Evolutionary conservation across 1,140 invertebrate genomes (phyloP).

Genomic region (Physella acuta): DNA sequence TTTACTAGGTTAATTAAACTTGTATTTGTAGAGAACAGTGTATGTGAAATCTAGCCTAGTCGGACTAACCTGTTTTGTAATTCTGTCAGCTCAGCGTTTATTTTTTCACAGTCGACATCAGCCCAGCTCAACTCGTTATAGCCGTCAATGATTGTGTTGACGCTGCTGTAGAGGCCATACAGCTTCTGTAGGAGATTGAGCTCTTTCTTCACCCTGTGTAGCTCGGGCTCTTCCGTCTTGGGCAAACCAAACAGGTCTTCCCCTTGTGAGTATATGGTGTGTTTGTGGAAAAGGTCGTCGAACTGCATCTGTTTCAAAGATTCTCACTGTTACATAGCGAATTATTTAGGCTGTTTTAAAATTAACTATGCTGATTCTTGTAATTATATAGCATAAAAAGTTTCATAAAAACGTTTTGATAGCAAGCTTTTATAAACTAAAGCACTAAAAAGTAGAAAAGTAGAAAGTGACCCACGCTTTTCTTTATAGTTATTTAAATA

Average conservation of each 20-base stretch:
- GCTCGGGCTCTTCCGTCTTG: slow-evolving; percentile 84
- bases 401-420: too few relatives aligned
- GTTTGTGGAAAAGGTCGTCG: slow-evolving; percentile 89
- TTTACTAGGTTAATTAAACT: too few relatives aligned
- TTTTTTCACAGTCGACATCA: slow-evolving; percentile 94
- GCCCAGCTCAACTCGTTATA: slow-evolving; percentile 96
- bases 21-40: too few relatives aligned
- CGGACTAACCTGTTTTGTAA: slow-evolving; percentile 87
- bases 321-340: too few relatives aligned
- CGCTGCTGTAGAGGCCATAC: slow-evolving; percentile 92
- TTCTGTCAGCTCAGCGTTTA: slow-evolving; percentile 93
- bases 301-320: slow-evolving; percentile 74
- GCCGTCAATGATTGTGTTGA: slow-evolving; percentile 89
- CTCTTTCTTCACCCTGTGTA: slow-evolving; percentile 88
- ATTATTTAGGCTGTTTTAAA: too few relatives aligned
- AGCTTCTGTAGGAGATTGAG: slow-evolving; percentile 89
- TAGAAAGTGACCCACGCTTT: too few relatives aligned
- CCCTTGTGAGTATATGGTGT: slow-evolving; percentile 87
- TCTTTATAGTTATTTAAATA: too few relatives aligned
- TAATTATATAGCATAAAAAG: too few relatives aligned
- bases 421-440: too few relatives aligned
- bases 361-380: too few relatives aligned
- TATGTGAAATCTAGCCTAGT: too few relatives aligned
- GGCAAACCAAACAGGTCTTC: slow-evolving; percentile 89
- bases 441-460: too few relatives aligned